Evolutionary conservation across 2,888 invertebrate genomes (phyloP).

Genomic region (Tinea pellionella): DNA sequence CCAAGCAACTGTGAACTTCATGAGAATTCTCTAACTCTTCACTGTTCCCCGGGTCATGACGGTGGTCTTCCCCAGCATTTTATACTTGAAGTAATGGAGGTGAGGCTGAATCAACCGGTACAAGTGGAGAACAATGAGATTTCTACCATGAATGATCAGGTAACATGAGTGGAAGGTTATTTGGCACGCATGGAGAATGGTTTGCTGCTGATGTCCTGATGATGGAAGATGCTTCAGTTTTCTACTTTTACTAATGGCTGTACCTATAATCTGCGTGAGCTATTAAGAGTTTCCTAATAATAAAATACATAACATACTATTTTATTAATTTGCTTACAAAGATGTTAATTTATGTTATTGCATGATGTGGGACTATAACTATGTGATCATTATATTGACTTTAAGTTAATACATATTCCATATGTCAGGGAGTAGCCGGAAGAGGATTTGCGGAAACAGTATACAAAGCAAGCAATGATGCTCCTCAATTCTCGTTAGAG

Average conservation of each 20-base stretch:
- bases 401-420: too few relatives aligned
- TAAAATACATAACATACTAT: too few relatives aligned
- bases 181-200: background rate
- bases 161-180: constrained; percentile 34
- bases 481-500: constrained; percentile 78
- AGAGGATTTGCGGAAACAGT: constrained; percentile 67
- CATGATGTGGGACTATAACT: too few relatives aligned
- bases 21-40: constrained; percentile 75
- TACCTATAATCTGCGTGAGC: too few relatives aligned
- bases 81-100: constrained; percentile 80
- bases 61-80: constrained; percentile 87
- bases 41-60: constrained; percentile 82
- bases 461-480: constrained; percentile 72
- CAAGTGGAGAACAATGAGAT: constrained; percentile 65
- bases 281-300: too few relatives aligned
- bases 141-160: constrained; percentile 75
- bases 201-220: background rate
- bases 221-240: background rate
- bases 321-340: too few relatives aligned
- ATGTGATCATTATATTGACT: too few relatives aligned
- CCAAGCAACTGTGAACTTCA: constrained; percentile 81
- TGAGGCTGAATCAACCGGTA: constrained; percentile 59
- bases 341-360: too few relatives aligned
- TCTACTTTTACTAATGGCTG: too few relatives aligned
- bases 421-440: constrained; percentile 50